These are phyloP conservation scores for Takifugu ocellatus DNA, from an alignment of 2,797 vertebrate genomes.

Conservation along the genomic window DNA sequence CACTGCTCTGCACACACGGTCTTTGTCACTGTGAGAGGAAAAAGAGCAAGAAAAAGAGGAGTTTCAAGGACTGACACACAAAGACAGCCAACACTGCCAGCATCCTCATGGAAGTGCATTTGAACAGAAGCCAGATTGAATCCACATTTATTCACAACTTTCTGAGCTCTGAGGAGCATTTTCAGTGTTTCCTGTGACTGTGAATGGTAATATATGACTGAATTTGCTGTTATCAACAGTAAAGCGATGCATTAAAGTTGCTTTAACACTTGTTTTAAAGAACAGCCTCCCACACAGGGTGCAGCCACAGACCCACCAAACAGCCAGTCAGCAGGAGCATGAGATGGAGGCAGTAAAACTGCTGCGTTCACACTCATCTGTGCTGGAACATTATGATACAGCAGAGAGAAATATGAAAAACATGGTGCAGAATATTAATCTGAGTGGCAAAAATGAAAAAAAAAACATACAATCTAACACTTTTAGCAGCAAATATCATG, in stretches of 20 bases:
- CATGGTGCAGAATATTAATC: slow-evolving; percentile 35
- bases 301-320: slow-evolving; percentile 18
- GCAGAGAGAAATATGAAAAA: slow-evolving; percentile 25
- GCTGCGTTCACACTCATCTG: slow-evolving; percentile 43
- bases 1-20: slow-evolving; percentile 97
- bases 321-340: slow-evolving; percentile 47
- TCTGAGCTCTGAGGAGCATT: too few species aligned
- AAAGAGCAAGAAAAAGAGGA: slow-evolving; percentile 12
- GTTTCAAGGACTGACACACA: slow-evolving; percentile 46
- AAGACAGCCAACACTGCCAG: slow-evolving; percentile 43
- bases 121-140: neutral
- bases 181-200: too few species aligned
- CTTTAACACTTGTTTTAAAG: slow-evolving; percentile 25
- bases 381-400: slow-evolving; percentile 50
- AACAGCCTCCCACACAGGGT: slow-evolving; percentile 26
- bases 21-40: slow-evolving; percentile 84
- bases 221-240: neutral
- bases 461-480: neutral
- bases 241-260: slow-evolving; percentile 18
- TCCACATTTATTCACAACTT: neutral
- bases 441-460: slow-evolving; percentile 15
- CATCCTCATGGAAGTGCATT: slow-evolving; percentile 14
- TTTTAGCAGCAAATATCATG: neutral
- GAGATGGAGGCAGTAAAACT: slow-evolving; percentile 46
- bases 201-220: too few species aligned